Evolutionary conservation across 2,113 vertebrate genomes (phyloP).

Genomic region (Lanius ludovicianus): DNA sequence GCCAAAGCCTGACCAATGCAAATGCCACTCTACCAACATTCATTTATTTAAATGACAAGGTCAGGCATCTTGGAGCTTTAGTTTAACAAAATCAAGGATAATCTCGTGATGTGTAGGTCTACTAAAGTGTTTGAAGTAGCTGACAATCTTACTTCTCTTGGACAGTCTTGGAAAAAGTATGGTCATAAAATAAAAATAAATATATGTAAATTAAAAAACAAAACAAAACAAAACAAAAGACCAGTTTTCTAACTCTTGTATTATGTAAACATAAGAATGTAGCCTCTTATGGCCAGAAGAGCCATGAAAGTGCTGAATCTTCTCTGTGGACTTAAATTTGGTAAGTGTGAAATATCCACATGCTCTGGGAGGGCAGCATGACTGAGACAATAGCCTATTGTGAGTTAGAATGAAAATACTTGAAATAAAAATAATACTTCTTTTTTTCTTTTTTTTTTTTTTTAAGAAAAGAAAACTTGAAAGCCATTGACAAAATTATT

Average conservation of each 20-base stretch:
- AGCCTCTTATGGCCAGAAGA: not conserved
- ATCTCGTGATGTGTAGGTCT: not conserved
- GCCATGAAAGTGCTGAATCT: not conserved
- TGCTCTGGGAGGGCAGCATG: not conserved
- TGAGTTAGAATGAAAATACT: not conserved
- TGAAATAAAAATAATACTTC: not conserved
- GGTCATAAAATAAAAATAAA: constrained; percentile 29
- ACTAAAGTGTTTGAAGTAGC: not conserved
- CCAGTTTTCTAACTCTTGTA: not conserved
- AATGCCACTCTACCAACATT: not conserved
- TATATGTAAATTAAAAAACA: not conserved
- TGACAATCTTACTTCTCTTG: not conserved
- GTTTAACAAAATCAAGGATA: not conserved
- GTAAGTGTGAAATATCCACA: not conserved
- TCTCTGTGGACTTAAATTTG: not conserved
- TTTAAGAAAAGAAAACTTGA: not conserved
- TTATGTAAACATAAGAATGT: not conserved
- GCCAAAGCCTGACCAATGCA: not conserved
- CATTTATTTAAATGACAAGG: not conserved
- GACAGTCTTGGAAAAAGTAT: not conserved
- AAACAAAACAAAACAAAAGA: not conserved
- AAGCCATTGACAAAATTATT: not conserved
- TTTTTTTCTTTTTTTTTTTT: not conserved
- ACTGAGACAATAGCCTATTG: not conserved
- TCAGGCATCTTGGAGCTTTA: not conserved